These are phyloP conservation scores for Rissa tridactyla DNA, from an alignment of 2,113 vertebrate species.

Conservation along the genomic window DNA sequence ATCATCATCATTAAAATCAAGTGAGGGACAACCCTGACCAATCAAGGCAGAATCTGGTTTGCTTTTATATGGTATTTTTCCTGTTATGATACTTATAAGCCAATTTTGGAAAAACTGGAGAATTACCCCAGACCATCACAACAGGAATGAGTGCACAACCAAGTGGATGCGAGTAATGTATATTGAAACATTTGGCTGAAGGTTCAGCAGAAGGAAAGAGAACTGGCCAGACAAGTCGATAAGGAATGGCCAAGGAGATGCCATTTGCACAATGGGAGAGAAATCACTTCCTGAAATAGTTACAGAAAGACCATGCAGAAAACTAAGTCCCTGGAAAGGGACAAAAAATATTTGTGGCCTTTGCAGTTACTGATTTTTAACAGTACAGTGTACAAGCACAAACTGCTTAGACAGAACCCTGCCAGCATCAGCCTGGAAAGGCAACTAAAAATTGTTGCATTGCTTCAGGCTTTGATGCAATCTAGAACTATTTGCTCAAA, in stretches of 20 bases:
- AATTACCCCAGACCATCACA: neutral
- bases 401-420: neutral
- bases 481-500: neutral
- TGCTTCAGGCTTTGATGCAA: neutral
- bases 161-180: neutral
- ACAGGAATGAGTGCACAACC: accelerated
- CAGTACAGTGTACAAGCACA: neutral
- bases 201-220: neutral
- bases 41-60: neutral
- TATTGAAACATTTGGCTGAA: neutral
- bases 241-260: neutral
- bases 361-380: neutral
- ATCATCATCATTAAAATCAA: neutral
- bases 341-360: neutral
- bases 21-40: neutral
- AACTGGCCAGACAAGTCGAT: accelerated
- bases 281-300: neutral
- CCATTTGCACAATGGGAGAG: neutral
- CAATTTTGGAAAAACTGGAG: neutral
- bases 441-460: neutral
- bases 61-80: neutral
- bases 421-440: neutral
- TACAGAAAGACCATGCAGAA: neutral
- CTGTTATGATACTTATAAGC: neutral
- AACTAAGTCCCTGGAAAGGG: neutral